Conservation (phyloP, 2,888 invertebrate genomes). For the Papilio protenor region DNA sequence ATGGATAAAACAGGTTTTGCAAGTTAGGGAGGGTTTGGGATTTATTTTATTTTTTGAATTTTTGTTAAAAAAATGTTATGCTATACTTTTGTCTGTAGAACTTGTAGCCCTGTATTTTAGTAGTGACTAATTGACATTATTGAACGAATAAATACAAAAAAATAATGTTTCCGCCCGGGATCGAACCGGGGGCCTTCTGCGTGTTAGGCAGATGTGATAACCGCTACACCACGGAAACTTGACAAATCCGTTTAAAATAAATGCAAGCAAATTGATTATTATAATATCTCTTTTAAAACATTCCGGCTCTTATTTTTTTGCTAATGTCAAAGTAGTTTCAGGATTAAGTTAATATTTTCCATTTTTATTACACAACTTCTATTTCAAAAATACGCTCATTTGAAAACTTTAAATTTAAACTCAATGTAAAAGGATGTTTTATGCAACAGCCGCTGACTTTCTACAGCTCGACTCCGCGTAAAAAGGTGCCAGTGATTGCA, state of each 20-base stretch:
- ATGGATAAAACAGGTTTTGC: neutral
- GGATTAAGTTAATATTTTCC: neutral
- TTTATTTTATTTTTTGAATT: neutral
- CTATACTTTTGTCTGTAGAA: neutral
- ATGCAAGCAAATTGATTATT: neutral
- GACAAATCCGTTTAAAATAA: neutral
- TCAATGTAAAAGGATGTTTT: slow-evolving; percentile 23
- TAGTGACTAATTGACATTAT: neutral
- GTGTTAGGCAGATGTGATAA: slow-evolving; percentile 96
- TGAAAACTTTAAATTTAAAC: slow-evolving; percentile 16
- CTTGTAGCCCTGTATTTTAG: neutral
- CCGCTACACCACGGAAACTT: slow-evolving; percentile 94
- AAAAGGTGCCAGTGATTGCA: slow-evolving; percentile 11
- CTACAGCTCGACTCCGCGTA: slow-evolving; percentile 1
- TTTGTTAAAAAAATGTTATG: neutral
- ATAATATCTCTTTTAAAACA: neutral
- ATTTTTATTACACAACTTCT: neutral
- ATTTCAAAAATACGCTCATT: neutral
- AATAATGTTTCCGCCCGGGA: slow-evolving; percentile 91
- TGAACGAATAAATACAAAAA: neutral
- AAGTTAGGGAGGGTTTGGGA: neutral
- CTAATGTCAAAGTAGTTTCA: too few relatives aligned
- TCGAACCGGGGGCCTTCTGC: slow-evolving; percentile 96
- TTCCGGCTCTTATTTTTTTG: too few relatives aligned
- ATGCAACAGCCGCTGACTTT: slow-evolving; percentile 16